Evolutionary conservation across 1,140 invertebrate genomes (phyloP).

Genomic region (Trialeurodes vaporariorum): DNA sequence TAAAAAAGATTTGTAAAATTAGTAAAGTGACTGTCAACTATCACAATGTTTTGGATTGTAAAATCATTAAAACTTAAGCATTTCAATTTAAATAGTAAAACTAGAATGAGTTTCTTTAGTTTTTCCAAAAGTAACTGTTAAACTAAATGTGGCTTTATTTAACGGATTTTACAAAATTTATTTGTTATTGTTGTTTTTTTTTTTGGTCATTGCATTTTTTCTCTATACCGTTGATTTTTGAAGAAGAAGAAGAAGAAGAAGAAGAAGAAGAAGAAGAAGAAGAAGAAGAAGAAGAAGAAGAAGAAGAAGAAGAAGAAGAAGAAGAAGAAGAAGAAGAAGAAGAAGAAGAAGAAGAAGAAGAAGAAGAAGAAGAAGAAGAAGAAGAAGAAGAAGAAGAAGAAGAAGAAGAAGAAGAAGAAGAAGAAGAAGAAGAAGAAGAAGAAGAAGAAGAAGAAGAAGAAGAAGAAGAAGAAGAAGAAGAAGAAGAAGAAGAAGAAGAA

Average conservation of each 20-base stretch:
- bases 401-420: neutral
- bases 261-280: neutral
- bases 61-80: too few relatives aligned
- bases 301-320: neutral
- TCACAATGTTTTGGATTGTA: too few relatives aligned
- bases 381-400: neutral
- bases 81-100: too few relatives aligned
- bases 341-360: neutral
- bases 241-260: neutral
- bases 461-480: neutral
- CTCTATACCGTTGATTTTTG: conserved; percentile 1
- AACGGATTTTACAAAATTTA: too few relatives aligned
- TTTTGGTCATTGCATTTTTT: too few relatives aligned
- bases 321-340: neutral
- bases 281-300: neutral
- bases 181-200: too few relatives aligned
- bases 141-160: too few relatives aligned
- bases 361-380: neutral
- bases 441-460: neutral
- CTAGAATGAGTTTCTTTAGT: too few relatives aligned
- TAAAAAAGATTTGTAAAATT: too few relatives aligned
- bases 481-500: neutral
- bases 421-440: neutral
- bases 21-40: too few relatives aligned
- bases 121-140: too few relatives aligned